Evolutionary conservation across 2,113 vertebrate genomes (phyloP).

Genomic region (Glaucomys volans): DNA sequence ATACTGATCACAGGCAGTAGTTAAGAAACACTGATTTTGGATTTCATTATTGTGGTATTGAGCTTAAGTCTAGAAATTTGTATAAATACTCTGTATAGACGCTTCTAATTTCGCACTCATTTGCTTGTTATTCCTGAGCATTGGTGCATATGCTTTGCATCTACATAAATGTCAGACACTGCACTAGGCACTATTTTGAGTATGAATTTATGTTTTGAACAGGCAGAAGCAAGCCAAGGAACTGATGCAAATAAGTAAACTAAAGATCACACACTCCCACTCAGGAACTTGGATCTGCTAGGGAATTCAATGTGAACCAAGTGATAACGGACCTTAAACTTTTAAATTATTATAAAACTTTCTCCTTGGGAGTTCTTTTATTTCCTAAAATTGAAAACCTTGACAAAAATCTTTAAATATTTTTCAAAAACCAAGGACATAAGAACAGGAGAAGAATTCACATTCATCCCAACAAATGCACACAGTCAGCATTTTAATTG

Average conservation of each 20-base stretch:
- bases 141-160: background rate
- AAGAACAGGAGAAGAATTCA: background rate
- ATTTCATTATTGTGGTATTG: background rate
- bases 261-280: background rate
- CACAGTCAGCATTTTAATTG: background rate
- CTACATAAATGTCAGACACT: background rate
- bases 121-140: background rate
- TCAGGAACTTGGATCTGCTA: background rate
- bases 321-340: background rate
- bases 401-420: background rate
- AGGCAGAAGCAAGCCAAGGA: background rate
- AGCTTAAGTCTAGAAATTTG: background rate
- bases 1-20: background rate
- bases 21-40: background rate
- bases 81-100: background rate
- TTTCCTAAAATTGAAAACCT: background rate
- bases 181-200: background rate
- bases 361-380: constrained; percentile 18
- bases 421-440: background rate
- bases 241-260: background rate
- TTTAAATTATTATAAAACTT: background rate
- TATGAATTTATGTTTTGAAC: constrained; percentile 27
- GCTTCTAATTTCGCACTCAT: background rate
- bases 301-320: background rate
- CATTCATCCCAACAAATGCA: background rate